A percentile compares a stretch with the other conserved stretches of the same genome.
Evolutionary conservation across 2,113 vertebrate species (phyloP).

Genomic region (Onychostruthus taczanowskii): DNA sequence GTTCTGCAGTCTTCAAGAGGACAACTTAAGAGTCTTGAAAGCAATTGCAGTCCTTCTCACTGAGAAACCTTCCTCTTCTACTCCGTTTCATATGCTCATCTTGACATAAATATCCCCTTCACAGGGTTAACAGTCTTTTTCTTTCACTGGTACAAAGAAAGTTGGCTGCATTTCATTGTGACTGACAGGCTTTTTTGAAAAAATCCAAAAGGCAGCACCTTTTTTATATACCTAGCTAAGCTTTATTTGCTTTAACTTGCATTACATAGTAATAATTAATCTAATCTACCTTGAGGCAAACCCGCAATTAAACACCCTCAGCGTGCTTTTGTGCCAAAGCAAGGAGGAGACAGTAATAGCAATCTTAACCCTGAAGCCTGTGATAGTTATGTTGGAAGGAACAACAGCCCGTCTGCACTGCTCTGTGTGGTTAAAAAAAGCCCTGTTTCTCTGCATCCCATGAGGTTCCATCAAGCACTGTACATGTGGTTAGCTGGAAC

Average conservation of each 20-base stretch:
- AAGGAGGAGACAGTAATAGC: slow-evolving; percentile 77
- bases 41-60: slow-evolving; percentile 75
- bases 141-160: slow-evolving; percentile 69
- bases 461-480: slow-evolving; percentile 72
- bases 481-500: slow-evolving; percentile 91
- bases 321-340: slow-evolving; percentile 81
- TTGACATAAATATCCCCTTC: slow-evolving; percentile 70
- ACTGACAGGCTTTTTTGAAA: slow-evolving; percentile 69
- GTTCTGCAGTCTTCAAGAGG: slow-evolving; percentile 77
- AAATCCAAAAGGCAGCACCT: slow-evolving; percentile 78
- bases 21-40: slow-evolving; percentile 69
- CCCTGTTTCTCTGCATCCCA: slow-evolving; percentile 77
- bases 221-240: slow-evolving; percentile 78
- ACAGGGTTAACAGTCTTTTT: slow-evolving; percentile 67
- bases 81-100: slow-evolving; percentile 57
- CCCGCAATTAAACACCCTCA: slow-evolving; percentile 76
- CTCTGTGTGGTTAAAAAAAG: slow-evolving; percentile 74
- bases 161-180: slow-evolving; percentile 64
- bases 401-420: slow-evolving; percentile 69
- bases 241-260: slow-evolving; percentile 80
- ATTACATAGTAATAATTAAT: slow-evolving; percentile 86
- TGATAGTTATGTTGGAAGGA: slow-evolving; percentile 73
- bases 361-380: slow-evolving; percentile 80
- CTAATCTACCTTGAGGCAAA: slow-evolving; percentile 84
- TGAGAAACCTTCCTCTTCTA: slow-evolving; percentile 77